A percentile compares a stretch with the other conserved stretches of the same genome.
Evolutionary conservation across 1,140 invertebrate genomes (phyloP).

Genomic region (Trachymyrmex cornetzi): DNA sequence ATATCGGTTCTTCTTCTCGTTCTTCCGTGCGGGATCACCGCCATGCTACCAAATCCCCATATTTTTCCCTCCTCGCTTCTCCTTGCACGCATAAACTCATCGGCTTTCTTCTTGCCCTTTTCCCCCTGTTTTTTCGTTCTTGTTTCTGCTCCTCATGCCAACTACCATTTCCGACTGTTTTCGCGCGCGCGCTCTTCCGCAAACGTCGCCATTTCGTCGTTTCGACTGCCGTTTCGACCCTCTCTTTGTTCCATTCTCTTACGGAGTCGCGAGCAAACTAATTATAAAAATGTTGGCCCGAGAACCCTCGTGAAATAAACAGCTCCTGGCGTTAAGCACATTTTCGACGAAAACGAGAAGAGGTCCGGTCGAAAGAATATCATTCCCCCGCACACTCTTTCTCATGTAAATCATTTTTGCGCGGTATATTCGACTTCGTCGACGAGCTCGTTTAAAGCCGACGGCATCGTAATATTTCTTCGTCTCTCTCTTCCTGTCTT

Average conservation of each 20-base stretch:
- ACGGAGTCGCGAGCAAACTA: constrained; percentile 77
- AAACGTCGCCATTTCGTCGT: constrained; percentile 64
- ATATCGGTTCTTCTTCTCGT: constrained; percentile 61
- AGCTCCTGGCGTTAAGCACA: constrained; percentile 74
- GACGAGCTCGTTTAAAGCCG: constrained; percentile 51
- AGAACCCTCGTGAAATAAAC: constrained; percentile 78
- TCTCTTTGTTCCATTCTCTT: constrained; percentile 67
- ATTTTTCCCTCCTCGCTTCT: constrained; percentile 16
- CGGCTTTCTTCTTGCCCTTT: constrained; percentile 18
- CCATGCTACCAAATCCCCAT: neutral
- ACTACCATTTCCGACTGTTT: constrained; percentile 58
- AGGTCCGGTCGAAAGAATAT: neutral
- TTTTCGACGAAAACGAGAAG: constrained; percentile 64
- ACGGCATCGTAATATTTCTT: constrained; percentile 58
- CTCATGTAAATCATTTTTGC: constrained; percentile 67
- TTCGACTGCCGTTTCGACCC: constrained; percentile 61
- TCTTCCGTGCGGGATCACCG: neutral
- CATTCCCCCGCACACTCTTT: neutral
- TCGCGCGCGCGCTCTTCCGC: constrained; percentile 47
- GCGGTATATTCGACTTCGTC: constrained; percentile 46
- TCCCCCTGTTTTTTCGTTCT: constrained; percentile 15
- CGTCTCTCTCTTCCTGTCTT: constrained; percentile 52
- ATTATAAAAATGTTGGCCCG: constrained; percentile 81
- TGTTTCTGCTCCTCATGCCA: constrained; percentile 17
- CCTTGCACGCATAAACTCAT: constrained; percentile 46